Base-by-base conservation (phyloP, 2,888 invertebrate species). In the Amitus sp. region DNA sequence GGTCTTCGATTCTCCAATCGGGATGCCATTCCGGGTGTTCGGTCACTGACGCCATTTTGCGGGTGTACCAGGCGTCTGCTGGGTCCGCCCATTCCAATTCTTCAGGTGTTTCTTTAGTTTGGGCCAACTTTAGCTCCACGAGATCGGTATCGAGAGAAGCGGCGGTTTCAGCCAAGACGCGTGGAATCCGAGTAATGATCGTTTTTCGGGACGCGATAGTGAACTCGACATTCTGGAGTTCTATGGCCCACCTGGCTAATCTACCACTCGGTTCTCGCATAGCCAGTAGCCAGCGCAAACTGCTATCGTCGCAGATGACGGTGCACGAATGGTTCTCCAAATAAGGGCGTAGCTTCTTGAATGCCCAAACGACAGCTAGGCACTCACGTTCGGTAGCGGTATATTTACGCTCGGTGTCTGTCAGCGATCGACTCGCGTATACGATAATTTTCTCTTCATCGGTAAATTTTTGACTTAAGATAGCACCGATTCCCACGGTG, bases 311-410 rank as follows among this genome's bases (percentile, higher is more conserved):
- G 1, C 70, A 70, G 7, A 62, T 52, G 5, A 68, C 60, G 0
- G 59, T 67, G 37, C 69, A 71, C 1, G 54, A 40, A 3, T 48
- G 30, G 0, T 66, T 68, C 30, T 68, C 69, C 0, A 72, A 15
- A 37, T 71, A 71, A 1, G 61, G 49, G 1, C 68, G 20, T 27
- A 65, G 67, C 19, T 62, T 65, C 34, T 51, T 39, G 1, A 72
- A 37, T 9, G 62, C 50, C 61, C 61, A 66, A 1, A 71, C 9
- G 2, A 67, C 56, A 0, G 69, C 68, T 1, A 71, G 40, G 37
- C 68, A 71, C 17, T 71, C 70, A 37, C 18, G 42, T 49, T 67
- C 66, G 0, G 67, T 70, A 2, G 45, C 46, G 15, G 57, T 47
- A 15, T 64, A 71, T 3, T 52, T 58, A 9, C 18, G 33, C 28